Conservation (phyloP, 2,113 vertebrate genomes). For the Alligator sinensis region DNA sequence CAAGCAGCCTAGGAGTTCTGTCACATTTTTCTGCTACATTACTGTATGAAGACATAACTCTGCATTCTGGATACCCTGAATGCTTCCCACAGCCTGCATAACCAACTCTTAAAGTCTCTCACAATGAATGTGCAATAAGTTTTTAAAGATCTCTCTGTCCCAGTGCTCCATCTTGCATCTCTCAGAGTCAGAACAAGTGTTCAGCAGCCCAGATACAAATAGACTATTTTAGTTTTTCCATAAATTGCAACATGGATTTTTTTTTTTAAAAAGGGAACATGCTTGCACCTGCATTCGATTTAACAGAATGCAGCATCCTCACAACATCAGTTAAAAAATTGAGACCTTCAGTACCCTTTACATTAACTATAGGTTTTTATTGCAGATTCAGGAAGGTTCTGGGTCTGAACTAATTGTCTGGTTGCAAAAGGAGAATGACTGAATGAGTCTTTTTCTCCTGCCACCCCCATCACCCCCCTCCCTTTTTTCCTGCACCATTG, state of each 20-base stretch:
- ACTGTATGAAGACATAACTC: background rate
- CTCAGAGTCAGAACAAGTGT: background rate
- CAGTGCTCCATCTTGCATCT: background rate
- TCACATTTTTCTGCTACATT: background rate
- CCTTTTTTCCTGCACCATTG: background rate
- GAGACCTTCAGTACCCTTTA: background rate
- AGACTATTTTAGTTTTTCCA: background rate
- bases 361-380: background rate
- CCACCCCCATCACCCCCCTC: background rate
- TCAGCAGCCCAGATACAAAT: background rate
- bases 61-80: background rate
- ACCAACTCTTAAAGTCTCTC: background rate
- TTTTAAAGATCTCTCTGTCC: background rate
- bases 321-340: background rate
- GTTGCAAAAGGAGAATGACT: background rate
- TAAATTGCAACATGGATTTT: background rate
- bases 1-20: background rate
- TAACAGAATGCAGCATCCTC: background rate
- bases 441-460: background rate
- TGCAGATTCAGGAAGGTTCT: background rate
- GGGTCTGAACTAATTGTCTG: background rate
- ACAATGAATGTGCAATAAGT: background rate
- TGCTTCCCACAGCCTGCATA: background rate
- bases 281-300: background rate
- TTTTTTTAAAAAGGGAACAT: background rate